Evolutionary conservation across 1,140 invertebrate genomes (phyloP), one percentile per base, ranked within the genome.

Genomic region (Contarinia nasturtii): DNA sequence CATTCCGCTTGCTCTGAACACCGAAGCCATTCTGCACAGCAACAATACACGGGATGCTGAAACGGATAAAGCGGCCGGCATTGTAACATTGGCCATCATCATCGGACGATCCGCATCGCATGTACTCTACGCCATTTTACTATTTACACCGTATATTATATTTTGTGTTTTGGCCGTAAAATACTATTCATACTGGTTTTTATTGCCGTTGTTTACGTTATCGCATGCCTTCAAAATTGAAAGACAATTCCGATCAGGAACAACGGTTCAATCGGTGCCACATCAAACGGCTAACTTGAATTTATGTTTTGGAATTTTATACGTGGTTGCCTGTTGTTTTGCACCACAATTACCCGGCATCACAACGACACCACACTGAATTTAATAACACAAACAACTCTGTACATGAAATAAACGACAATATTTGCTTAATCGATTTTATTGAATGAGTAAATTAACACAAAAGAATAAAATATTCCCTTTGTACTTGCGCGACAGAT

Each of bases 31-130:
- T 55, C 67, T 96, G 42, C 91, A 95, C 60, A 87, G 85, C 54
- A 96, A 95, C 55, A 95, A 95, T 61, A 90, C 88, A 1, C 73
- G 90, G 50, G 90, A 95, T 67, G 72, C 86, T 52, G 86, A 88
- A 49, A 78, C 74, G 50, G 90, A 94, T 58, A 77, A 75, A 45
- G 75, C 74, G 57, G 88, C 83, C 48, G 87, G 88, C 37, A 90
- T 91, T 51, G 84, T 95, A 0, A 95, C 91, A 7, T 63, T 95
- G 51, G 89, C 92, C 8, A 93, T 96, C 57, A 63, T 93, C n/a
- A 81, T 95, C 54, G 92, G 91, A 14, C 79, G 79, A 54, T 88
- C 84, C 37, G 80, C 82, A 47, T 95, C 92, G 11, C 87, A 93
- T 65, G 73, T 92, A 49, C 68, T 95, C 8, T 95, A 91, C 65